Evolutionary conservation across 1,140 invertebrate species (phyloP).

Genomic region (Scaptomyza hsui): DNA sequence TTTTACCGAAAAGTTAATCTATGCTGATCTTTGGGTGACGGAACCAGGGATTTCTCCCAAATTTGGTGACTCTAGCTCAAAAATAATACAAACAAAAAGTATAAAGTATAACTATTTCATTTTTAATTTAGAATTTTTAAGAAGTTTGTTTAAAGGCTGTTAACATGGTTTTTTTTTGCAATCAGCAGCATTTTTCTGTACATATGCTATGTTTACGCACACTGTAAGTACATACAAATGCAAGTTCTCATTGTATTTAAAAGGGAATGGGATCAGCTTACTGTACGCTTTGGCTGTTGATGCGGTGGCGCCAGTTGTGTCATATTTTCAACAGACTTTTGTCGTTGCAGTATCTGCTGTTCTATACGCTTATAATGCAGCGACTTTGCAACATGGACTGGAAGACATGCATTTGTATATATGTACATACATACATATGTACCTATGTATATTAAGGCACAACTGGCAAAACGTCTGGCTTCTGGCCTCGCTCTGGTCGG

Average conservation of each 20-base stretch:
- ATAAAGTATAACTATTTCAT: too few relatives aligned
- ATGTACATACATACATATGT: background rate
- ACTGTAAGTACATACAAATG: background rate
- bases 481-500: constrained; percentile 21
- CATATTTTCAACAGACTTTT: constrained; percentile 46
- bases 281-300: constrained; percentile 16
- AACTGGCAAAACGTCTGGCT: constrained; percentile 26
- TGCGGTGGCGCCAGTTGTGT: constrained; percentile 63
- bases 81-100: too few relatives aligned
- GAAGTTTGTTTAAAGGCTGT: background rate
- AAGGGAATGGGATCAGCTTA: background rate
- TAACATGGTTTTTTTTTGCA: background rate
- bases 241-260: background rate
- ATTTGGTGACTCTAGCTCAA: too few relatives aligned
- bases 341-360: constrained; percentile 21
- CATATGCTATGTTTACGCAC: background rate
- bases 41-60: too few relatives aligned
- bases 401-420: constrained; percentile 7
- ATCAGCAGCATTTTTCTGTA: background rate
- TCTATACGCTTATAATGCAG: constrained; percentile 32
- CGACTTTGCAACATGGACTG: constrained; percentile 7
- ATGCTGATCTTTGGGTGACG: too few relatives aligned
- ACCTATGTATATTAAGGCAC: constrained; percentile 12
- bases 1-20: too few relatives aligned
- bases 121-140: too few relatives aligned